Evolutionary conservation across 2,888 invertebrate species (phyloP).

Genomic region (Sturmia bella): DNA sequence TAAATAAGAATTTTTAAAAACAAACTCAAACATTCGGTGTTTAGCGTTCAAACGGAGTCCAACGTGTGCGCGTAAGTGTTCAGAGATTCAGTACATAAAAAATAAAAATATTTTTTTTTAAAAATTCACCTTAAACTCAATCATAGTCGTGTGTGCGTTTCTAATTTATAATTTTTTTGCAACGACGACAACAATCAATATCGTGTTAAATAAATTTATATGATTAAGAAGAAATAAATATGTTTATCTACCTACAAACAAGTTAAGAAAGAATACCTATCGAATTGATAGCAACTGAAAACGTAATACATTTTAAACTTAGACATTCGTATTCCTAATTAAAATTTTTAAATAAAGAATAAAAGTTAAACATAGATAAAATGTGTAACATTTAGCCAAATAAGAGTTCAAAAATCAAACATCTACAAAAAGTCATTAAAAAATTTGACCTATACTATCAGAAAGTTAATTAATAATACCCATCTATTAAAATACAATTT

Average conservation of each 20-base stretch:
- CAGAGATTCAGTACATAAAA: background rate
- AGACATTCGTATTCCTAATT: too few species aligned
- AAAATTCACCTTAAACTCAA: slow-evolving; percentile 42
- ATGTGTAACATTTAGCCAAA: slow-evolving; percentile 19
- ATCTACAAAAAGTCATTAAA: background rate
- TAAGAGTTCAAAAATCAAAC: background rate
- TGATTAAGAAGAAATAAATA: slow-evolving; percentile 13
- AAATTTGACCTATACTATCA: too few species aligned
- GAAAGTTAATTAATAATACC: too few species aligned
- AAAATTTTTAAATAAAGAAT: too few species aligned
- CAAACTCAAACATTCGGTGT: slow-evolving; percentile 68
- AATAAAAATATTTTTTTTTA: slow-evolving; percentile 17
- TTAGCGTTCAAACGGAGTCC: slow-evolving; percentile 63
- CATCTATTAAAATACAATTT: too few species aligned
- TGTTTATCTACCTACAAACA: slow-evolving; percentile 1
- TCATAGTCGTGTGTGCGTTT: slow-evolving; percentile 45
- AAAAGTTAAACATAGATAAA: slow-evolving; percentile 4
- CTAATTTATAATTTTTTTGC: slow-evolving; percentile 22
- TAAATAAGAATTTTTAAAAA: slow-evolving; percentile 44
- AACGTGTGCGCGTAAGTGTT: slow-evolving; percentile 52
- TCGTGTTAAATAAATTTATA: slow-evolving; percentile 39
- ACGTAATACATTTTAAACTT: background rate
- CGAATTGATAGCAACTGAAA: slow-evolving; percentile 29
- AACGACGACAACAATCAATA: slow-evolving; percentile 29
- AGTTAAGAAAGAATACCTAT: background rate